Evolutionary conservation across 1,140 invertebrate species (phyloP), one percentile per base, ranked within the genome.

Genomic region (Ladona fulva): DNA sequence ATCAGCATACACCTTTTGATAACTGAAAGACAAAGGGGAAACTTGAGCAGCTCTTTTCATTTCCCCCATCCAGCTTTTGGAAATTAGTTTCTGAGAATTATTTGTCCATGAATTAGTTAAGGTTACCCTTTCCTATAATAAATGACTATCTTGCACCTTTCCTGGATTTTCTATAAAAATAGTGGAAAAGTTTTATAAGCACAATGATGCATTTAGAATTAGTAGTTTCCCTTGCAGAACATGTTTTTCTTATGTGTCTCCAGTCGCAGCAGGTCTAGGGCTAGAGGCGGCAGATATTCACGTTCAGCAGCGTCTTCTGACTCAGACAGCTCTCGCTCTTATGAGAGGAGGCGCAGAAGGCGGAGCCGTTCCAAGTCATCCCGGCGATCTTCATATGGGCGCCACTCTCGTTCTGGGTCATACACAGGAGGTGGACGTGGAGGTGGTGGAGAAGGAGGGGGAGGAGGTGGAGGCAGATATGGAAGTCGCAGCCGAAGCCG

Each of bases 341-440:
- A 79, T 76, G 73, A 42, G 24, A 79, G 77, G 44, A 77, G 52
- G n/a, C 3, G 52, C 1, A 3, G n/a, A 19, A 16, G 77, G 24
- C 22, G 76, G n/a, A 79, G 78, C 52, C 73, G 78, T 16, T 79
- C 78, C 25, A 79, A 76, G 76, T 74, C 75, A 76, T 29, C 59
- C 42, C 42, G 77, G 19, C 76, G 77, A 25, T 25, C 74, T 19
- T 79, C 79, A 24, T 78, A 78, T 22, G 77, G 75, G n/a, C 24
- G 77, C 22, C 78, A 78, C 74, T 79, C 77, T 25, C 76, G 76
- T 73, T 78, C 77, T 44, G 77, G 79, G 22, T 80, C 80, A 25
- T 25, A 52, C n/a, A 22, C n/a, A 19, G 52, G 52, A 6, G 52
- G 52, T 66, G 52, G 52, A 12, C 1, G 29, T 6, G 52, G 14